phyloP scores from a whole-genome alignment of 92 coral and sea anemone species.

The Blastomussa wellsi region DNA sequence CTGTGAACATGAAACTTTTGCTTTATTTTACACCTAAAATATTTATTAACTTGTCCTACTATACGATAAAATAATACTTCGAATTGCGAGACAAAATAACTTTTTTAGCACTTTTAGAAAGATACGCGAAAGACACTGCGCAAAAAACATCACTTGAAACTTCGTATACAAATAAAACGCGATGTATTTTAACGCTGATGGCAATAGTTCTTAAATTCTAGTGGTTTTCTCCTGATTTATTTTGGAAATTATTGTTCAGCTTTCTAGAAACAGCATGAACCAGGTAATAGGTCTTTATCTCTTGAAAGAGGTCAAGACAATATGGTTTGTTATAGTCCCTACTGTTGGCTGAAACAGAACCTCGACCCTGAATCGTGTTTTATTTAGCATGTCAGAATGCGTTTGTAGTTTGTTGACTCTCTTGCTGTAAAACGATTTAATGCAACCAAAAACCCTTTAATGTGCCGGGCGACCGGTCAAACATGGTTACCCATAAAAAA shows the following conservation, averaged over 20 bases:
- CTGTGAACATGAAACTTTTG: not conserved
- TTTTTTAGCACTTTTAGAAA: not conserved
- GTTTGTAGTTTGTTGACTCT: conserved; percentile 46
- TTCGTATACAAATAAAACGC: not conserved
- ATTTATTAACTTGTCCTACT: not conserved
- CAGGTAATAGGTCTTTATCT: not conserved
- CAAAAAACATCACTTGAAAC: conserved; percentile 3
- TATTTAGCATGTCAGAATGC: conserved; percentile 27
- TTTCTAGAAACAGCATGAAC: not conserved
- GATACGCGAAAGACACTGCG: not conserved
- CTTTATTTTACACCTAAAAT: conserved; percentile 5
- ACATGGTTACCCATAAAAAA: not conserved
- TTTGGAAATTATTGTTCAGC: conserved; percentile 11
- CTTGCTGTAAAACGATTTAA: conserved; percentile 24
- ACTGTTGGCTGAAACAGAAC: conserved; percentile 28
- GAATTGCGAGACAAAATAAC: not conserved
- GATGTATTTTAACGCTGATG: not conserved
- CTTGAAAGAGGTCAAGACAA: conserved; percentile 8
- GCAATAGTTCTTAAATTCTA: not conserved
- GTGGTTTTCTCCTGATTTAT: not conserved
- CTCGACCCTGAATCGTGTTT: not conserved
- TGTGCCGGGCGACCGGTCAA: not conserved
- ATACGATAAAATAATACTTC: conserved; percentile 5
- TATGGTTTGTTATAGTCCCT: conserved; percentile 1
- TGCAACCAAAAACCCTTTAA: not conserved